Evolutionary conservation across 2,888 invertebrate genomes (phyloP), one percentile per base, ranked within the genome.

Genomic region (Drosophila percnosoma): DNA sequence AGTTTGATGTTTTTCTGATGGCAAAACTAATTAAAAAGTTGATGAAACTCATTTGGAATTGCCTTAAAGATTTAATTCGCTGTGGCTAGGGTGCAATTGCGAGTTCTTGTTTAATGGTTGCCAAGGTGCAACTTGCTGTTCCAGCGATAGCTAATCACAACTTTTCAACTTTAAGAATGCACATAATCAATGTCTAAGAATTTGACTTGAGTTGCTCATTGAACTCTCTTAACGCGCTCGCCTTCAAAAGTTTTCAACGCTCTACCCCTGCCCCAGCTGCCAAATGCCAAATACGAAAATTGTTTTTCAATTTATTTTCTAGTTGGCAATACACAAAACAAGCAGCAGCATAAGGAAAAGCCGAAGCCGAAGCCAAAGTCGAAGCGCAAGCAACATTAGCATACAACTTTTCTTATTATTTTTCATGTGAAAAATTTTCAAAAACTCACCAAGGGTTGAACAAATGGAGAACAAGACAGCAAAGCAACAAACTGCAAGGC

Each of bases 341-440:
- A 67, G 79, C 71, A 70, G 73, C 58, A 66, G 65, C 60, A 52
- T 8, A 45, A 15, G 45, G 24, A 52, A 59, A 29, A 21, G 27
- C 6, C 29, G 18, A 51, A 13, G 27, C 11, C 1, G 10, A 38
- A 38, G 64, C 33, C 6, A 8, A 6, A 33, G 57, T 61, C 34
- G 60, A 57, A 48, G 67, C 33, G 51, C 38, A 31, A 52, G 83
- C 78, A 83, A 78, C 85, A 87, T 85, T 85, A 87, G 87, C 85
- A 85, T 85, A 85, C 85, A 87, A 87, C 87, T 87, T 87, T 87
- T 88, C 89, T 87, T 87, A 88, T 87, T 87, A 87, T 88, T 87
- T 87, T 87, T 87, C 84, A 87, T 87, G 87, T 82, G 87, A 87
- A 88, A 88, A 86, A 86, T 83, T 88, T 85, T 65, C 36, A 58